Conservation (phyloP, 2,888 invertebrate genomes). For the Pyrochroa serraticornis region DNA sequence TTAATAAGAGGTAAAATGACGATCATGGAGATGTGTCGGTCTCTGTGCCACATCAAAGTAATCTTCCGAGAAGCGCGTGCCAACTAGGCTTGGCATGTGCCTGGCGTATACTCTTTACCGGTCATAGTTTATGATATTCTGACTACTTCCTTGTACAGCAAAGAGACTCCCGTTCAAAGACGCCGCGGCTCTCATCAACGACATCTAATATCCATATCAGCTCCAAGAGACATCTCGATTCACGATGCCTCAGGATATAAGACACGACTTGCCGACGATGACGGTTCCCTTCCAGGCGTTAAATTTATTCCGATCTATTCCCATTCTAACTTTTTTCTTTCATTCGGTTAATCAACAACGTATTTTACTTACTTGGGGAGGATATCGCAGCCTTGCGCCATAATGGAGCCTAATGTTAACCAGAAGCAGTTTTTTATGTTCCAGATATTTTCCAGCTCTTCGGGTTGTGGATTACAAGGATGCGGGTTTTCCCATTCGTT, state of each 20-base stretch:
- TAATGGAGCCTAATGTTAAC: constrained; percentile 92
- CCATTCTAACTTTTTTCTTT: background rate
- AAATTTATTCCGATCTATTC: background rate
- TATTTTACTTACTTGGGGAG: constrained; percentile 74
- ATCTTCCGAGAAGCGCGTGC: constrained; percentile 52
- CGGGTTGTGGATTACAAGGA: constrained; percentile 84
- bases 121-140: constrained; percentile 53
- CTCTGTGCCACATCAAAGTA: constrained; percentile 38
- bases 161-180: constrained; percentile 38
- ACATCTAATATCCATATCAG: constrained; percentile 32
- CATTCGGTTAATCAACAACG: background rate
- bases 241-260: background rate
- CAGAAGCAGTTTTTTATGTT: constrained; percentile 88
- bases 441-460: constrained; percentile 90
- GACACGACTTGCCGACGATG: too few species aligned
- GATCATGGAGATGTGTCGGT: constrained; percentile 37
- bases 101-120: constrained; percentile 36
- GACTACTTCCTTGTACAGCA: constrained; percentile 45
- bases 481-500: constrained; percentile 95
- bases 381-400: constrained; percentile 93
- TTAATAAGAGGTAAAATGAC: constrained; percentile 33
- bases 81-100: constrained; percentile 48
- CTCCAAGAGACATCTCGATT: constrained; percentile 17
- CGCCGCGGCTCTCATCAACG: constrained; percentile 33
- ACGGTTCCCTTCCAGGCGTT: background rate